phyloP scores from a whole-genome alignment of 2,113 vertebrate species.

The Plestiodon gilberti region DNA sequence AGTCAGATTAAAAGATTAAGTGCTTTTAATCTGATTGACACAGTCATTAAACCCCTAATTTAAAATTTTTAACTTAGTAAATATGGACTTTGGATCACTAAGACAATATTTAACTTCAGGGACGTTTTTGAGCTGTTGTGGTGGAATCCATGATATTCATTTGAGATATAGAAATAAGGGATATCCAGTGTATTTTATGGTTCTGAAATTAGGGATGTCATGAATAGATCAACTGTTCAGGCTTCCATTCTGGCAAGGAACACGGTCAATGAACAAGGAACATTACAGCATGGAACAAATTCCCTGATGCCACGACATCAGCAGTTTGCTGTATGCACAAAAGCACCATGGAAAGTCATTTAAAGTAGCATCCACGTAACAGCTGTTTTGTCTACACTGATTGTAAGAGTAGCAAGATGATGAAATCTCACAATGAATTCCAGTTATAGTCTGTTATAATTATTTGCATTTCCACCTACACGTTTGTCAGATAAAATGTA shows the following conservation, averaged over 20 bases:
- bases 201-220: neutral
- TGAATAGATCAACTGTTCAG: neutral
- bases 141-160: neutral
- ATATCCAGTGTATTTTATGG: neutral
- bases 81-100: too few relatives aligned
- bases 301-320: neutral
- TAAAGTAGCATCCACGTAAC: neutral
- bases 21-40: too few relatives aligned
- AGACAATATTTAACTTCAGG: neutral
- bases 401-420: neutral
- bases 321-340: neutral
- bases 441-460: neutral
- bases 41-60: too few relatives aligned
- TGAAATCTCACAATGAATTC: neutral
- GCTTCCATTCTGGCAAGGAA: neutral
- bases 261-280: too few relatives aligned
- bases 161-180: neutral
- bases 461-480: neutral
- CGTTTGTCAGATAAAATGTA: neutral
- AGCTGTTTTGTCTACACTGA: neutral
- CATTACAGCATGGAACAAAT: neutral
- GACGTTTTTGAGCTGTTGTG: neutral
- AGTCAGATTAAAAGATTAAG: too few relatives aligned
- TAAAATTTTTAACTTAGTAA: too few relatives aligned
- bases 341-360: neutral